Base-by-base conservation (phyloP, 1,140 invertebrate species). In the Spodoptera litura region DNA sequence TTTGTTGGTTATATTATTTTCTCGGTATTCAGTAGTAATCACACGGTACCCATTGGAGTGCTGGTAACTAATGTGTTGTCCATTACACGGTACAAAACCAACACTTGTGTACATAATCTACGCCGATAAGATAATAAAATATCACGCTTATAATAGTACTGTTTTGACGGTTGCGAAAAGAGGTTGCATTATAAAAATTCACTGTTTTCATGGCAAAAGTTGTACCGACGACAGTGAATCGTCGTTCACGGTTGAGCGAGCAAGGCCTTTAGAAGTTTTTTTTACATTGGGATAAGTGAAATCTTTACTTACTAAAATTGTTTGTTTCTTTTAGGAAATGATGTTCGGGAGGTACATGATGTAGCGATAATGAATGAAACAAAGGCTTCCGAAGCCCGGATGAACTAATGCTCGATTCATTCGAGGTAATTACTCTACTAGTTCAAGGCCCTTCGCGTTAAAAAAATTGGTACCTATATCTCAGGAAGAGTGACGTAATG, bases 41-140 rank as follows among this genome's bases (percentile, higher is more conserved):
- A 79, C 85, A 86, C 83, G 80, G 81, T 85, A 87, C 83, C 86
- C 85, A 80, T 80, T 85, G 79, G 82, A 78, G 64, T 87, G 85
- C 76, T 88, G 84, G 85, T 88, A 88, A 82, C 83, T 83, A 87
- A 89, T 90, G 85, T 87, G 88, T 84, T 90, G 89, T 68, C 89
- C 89, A 91, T 93, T 89, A 88, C 87, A 90, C 82, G 84, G 81
- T 84, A 86, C 84, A 78, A 86, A 88, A 86, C 83, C 85, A 82
- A 87, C 91, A 93, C 90, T 93, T 93, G 91, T 91, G 87, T 90
- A 93, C 89, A 93, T 91, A 94, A 89, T 93, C 90, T 91, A 81
- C 81, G 76, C 5, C 87, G 93, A 94, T 94, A 94, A 94, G 91
- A 94, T 94, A 93, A 82, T 64, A 78, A 51, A 56, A 72, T 81